Percentiles rank a stretch among this genome's conserved stretches.
These are phyloP conservation scores for Eupeodes latifasciatus DNA, from an alignment of 2,888 invertebrate genomes.

Conservation along the genomic window DNA sequence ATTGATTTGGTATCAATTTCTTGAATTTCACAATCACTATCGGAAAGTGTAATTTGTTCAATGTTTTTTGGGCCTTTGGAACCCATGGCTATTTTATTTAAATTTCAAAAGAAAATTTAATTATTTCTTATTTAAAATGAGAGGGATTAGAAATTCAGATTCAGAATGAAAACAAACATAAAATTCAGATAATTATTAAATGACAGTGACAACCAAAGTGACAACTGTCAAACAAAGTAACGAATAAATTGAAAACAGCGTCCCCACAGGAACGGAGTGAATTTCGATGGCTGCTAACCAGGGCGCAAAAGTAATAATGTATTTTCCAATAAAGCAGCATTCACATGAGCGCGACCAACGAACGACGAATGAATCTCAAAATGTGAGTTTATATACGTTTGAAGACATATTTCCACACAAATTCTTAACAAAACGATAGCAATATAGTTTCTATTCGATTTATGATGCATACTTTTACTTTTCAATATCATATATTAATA, in stretches of 20 bases:
- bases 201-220: background rate
- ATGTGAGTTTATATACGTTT: no score
- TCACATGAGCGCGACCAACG: no score
- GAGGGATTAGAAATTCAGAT: background rate
- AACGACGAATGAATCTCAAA: no score
- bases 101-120: constrained; percentile 36
- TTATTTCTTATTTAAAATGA: background rate
- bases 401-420: no score
- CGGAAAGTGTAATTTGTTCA: constrained; percentile 16
- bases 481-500: no score
- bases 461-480: no score
- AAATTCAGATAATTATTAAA: constrained; percentile 18
- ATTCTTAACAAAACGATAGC: no score
- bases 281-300: no score
- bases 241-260: constrained; percentile 6
- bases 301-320: no score
- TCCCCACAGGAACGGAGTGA: no score
- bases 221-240: constrained; percentile 36
- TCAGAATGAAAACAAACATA: constrained; percentile 54
- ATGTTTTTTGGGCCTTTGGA: constrained; percentile 1
- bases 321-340: no score
- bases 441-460: no score
- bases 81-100: constrained; percentile 43
- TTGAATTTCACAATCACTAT: constrained; percentile 55
- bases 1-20: constrained; percentile 40